A percentile compares a stretch with the other conserved stretches of the same genome.
Evolutionary conservation across 2,113 vertebrate genomes (phyloP).

Genomic region (Tachysurus vachellii): DNA sequence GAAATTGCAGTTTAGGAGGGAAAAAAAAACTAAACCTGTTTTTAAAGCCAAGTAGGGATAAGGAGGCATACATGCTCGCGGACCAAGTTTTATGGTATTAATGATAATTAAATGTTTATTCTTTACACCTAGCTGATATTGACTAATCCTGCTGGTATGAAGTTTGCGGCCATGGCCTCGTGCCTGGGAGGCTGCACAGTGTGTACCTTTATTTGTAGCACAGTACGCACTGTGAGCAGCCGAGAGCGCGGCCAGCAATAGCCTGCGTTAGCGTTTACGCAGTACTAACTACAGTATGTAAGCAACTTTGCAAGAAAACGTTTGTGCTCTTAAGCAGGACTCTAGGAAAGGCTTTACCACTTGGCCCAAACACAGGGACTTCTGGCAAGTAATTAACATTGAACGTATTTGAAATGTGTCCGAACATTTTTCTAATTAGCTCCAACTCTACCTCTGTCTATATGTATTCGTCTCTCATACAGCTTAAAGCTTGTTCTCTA

Average conservation of each 20-base stretch:
- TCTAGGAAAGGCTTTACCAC: conserved; percentile 33
- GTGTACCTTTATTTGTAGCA: conserved; percentile 70
- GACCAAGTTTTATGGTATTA: conserved; percentile 39
- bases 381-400: conserved; percentile 34
- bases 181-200: conserved; percentile 47
- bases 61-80: neutral
- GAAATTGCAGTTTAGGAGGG: neutral
- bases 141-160: conserved; percentile 40
- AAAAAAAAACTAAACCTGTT: neutral
- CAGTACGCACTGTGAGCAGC: conserved; percentile 63
- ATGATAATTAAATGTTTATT: conserved; percentile 55
- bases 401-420: conserved; percentile 35
- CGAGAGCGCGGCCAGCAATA: conserved; percentile 63
- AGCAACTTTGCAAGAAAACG: conserved; percentile 59
- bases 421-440: neutral
- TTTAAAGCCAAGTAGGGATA: conserved; percentile 28
- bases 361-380: conserved; percentile 16
- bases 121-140: conserved; percentile 50
- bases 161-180: conserved; percentile 39
- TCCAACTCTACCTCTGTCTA: neutral
- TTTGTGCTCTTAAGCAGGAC: conserved; percentile 63
- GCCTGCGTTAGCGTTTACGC: conserved; percentile 69
- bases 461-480: neutral
- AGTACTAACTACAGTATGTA: conserved; percentile 65
- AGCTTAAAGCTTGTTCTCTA: neutral